Evolutionary conservation across 2,888 invertebrate species (phyloP), one percentile per base, ranked within the genome.

Genomic region (Auanema freiburgensis): DNA sequence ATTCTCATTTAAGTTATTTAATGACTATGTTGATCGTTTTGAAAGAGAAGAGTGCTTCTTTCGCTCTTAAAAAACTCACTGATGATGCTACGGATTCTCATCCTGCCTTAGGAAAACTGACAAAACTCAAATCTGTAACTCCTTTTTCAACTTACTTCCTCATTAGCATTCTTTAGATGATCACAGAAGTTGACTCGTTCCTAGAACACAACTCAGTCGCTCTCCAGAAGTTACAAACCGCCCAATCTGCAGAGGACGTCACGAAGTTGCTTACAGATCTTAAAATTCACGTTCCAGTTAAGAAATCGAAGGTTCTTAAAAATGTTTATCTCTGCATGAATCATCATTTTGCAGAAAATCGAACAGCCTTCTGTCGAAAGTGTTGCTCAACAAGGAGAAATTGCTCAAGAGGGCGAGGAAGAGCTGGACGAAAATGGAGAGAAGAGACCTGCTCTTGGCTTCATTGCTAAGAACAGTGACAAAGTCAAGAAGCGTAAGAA

Each of bases 11-110:
- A 82, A 92, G 92, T 83, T 94, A 94, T 83, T 91, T 91, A 76
- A 89, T 90, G 23, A 93, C 94, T 84, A 89, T 94, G 44, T 88
- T 89, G 55, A 92, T 91, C 85, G 94, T 93, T 85, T 84, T 95
- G 74, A 87, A 91, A 75, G 85, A 95, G 16, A 93, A 93, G 87
- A 88, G 91, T 59, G 90, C 90, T 80, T 89, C 89, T 23, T 63
- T 76, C 21, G 54, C 46, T 10, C 56, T 67, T 77, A 85, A 88
- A 23, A 88, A 88, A 59, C 87, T 91, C 23, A 71, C 58, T n/a
- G 72, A 75, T 53, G 66, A 59, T n/a, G 24, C 67, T n/a, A 58
- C 73, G 24, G 89, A 89, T 79, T 89, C 90, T 76, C 96, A 97
- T 87, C 95, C 96, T n/a, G 89, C 46, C 51, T 51, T n/a, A 10